These are phyloP conservation scores for Apis florea DNA, from an alignment of 1,140 invertebrate genomes.

Conservation along the genomic window DNA sequence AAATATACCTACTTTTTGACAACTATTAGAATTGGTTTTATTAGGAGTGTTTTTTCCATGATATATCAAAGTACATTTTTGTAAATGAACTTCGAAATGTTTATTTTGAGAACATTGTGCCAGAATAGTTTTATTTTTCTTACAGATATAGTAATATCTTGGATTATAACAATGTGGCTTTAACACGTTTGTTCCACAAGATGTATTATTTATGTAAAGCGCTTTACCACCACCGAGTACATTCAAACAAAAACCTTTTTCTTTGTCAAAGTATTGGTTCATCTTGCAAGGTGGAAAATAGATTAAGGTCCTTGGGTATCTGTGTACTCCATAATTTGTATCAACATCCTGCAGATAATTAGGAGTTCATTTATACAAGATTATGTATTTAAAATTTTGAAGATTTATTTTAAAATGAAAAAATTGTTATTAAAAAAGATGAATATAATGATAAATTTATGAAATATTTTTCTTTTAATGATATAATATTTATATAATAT, in stretches of 20 bases:
- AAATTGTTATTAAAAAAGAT: not conserved
- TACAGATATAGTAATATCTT: conserved; percentile 50
- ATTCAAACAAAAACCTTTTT: conserved; percentile 27
- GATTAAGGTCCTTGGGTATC: conserved; percentile 1
- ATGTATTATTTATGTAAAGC: conserved; percentile 35
- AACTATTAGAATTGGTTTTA: not conserved
- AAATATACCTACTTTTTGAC: conserved; percentile 36
- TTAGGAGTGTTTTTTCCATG: not conserved
- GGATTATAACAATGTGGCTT: conserved; percentile 41
- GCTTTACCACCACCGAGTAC: conserved; percentile 48
- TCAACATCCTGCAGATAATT: conserved; percentile 31
- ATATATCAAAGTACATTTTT: conserved; percentile 32
- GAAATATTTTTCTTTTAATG: not conserved
- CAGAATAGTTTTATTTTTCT: conserved; percentile 27
- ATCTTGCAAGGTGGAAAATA: conserved; percentile 1
- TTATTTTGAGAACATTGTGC: conserved; percentile 17
- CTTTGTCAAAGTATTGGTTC: conserved; percentile 46
- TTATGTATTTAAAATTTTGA: not conserved
- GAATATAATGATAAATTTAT: not conserved
- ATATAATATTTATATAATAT: too few species aligned
- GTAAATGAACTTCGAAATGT: conserved; percentile 32
- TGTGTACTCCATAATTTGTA: not conserved
- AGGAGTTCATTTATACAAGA: not conserved
- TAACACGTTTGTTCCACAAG: conserved; percentile 35
- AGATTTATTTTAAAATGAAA: not conserved